These are phyloP conservation scores for Pelosia muscerda DNA, from an alignment of 2,888 invertebrate genomes.

Conservation along the genomic window DNA sequence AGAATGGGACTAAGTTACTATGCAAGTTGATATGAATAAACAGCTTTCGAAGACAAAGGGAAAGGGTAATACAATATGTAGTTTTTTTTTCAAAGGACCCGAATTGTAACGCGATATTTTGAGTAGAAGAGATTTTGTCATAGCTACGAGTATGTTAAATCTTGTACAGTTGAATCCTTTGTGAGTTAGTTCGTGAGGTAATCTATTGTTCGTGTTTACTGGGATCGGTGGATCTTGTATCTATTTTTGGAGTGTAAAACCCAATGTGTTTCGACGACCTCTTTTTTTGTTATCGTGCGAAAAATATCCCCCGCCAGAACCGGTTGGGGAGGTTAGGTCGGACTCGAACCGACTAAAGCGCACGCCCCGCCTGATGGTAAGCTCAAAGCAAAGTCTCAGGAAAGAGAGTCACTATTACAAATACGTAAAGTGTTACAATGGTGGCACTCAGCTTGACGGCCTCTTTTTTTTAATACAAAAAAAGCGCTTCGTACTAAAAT, in stretches of 20 bases:
- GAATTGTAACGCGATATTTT: constrained; percentile 33
- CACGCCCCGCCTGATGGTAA: too few species aligned
- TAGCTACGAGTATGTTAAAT: constrained; percentile 5
- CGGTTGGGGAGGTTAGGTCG: too few species aligned
- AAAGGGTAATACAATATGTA: constrained; percentile 48
- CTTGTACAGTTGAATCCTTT: constrained; percentile 12
- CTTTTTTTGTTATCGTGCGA: too few species aligned
- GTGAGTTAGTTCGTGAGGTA: background rate
- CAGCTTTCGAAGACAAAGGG: constrained; percentile 51
- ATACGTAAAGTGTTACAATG: too few species aligned
- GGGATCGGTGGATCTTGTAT: background rate
- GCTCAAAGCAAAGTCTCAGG: too few species aligned
- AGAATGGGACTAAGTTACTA: constrained; percentile 45
- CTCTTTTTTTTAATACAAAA: background rate
- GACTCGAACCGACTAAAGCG: too few species aligned
- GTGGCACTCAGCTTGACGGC: too few species aligned
- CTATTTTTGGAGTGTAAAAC: background rate
- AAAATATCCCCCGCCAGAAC: too few species aligned
- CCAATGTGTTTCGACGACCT: too few species aligned
- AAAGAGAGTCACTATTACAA: too few species aligned
- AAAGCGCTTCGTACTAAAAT: background rate
- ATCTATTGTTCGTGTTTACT: background rate
- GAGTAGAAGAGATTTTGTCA: constrained; percentile 23
- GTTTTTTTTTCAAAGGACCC: constrained; percentile 32
- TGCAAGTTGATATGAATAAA: constrained; percentile 59